Base-by-base conservation (phyloP, 2,888 invertebrate species). In the Phymatocera aterrima region DNA sequence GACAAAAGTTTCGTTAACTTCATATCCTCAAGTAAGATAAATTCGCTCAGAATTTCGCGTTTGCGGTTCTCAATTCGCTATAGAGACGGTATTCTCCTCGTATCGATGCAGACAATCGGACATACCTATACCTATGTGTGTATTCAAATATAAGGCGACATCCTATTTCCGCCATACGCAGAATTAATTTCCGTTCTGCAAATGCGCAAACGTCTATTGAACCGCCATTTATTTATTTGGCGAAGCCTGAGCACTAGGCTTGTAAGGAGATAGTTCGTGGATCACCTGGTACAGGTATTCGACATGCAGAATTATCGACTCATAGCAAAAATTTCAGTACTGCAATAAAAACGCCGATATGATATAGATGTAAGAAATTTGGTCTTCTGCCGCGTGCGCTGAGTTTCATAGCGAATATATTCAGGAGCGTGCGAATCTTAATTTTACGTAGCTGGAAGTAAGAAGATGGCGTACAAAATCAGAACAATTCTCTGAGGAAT, bases 131-230 rank as follows among this genome's bases (percentile, higher is more conserved):
- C 51, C n/a, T n/a, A n/a, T 31, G 15, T 60, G 4, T 51, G 10
- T 18, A 24, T 60, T 60, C 10, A 37, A 37, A 64, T 34, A 37
- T 12, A 37, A 64, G 37, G 64, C 64, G n/a, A 64, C 8, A 64
- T 37, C 37, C 64, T 64, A 64, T 64, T 64, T 64, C 64, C 64
- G 18, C 8, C 37, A 8, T 64, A 64, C 64, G 37, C 37, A 37
- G 18, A 64, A 64, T 64, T 37, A 64, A 64, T 64, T 64, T 64
- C 64, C 64, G 18, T 37, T 37, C 37, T 10, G 2, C 37, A 64
- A 64, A 64, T 37, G 64, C 64, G 8, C n/a, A 64, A n/a, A 37
- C 64, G 34, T 37, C 18, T 64, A 37, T 57, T 57, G 37, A 64
- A 64, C 6, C 34, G 15, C 18, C 10, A 21, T 34, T 43, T 43